Evolutionary conservation across 2,797 vertebrate species (phyloP).

Genomic region (Neoniphon sammara): DNA sequence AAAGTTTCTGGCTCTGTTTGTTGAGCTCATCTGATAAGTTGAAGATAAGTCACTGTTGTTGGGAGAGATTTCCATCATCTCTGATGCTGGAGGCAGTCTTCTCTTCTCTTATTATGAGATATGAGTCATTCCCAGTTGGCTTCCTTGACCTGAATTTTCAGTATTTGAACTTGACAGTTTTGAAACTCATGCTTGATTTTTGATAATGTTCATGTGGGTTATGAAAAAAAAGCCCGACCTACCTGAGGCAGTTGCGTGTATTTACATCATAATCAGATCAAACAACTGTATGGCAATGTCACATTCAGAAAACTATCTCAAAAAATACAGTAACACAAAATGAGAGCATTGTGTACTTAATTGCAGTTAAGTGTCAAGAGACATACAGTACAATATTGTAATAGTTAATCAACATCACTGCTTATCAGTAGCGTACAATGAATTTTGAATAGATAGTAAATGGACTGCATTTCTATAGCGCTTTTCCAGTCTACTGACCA

Average conservation of each 20-base stretch:
- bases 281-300: conserved; percentile 18
- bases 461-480: too few relatives aligned
- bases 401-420: conserved; percentile 17
- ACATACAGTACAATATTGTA: background rate
- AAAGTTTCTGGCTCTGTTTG: conserved; percentile 56
- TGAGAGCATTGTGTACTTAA: conserved; percentile 2
- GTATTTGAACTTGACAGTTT: conserved; percentile 58
- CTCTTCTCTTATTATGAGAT: conserved; percentile 55
- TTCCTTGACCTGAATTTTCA: conserved; percentile 68
- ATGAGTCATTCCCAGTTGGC: conserved; percentile 55
- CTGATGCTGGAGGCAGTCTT: conserved; percentile 61
- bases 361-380: conserved; percentile 11
- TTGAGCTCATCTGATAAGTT: conserved; percentile 73
- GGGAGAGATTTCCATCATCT: conserved; percentile 61
- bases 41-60: conserved; percentile 64
- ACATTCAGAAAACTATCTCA: conserved; percentile 10
- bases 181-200: conserved; percentile 41
- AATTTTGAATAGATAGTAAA: background rate
- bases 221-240: conserved; percentile 47
- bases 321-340: conserved; percentile 5
- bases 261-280: conserved; percentile 62
- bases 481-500: too few relatives aligned
- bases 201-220: conserved; percentile 39
- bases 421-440: conserved; percentile 5
- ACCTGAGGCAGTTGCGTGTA: conserved; percentile 60